Base-by-base conservation (phyloP, 2,888 invertebrate species). In the Geotrupes spiniger region DNA sequence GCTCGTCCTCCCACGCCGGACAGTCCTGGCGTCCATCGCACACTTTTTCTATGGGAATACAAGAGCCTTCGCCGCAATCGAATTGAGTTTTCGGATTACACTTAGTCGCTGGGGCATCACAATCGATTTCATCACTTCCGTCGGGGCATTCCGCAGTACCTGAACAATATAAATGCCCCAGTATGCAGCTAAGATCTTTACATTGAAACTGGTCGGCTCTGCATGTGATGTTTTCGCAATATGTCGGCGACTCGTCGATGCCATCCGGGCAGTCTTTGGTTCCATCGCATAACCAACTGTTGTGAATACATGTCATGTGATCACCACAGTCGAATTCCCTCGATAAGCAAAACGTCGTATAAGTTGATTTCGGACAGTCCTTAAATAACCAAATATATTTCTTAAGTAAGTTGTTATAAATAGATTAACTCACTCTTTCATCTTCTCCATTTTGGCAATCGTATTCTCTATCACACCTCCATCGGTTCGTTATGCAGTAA, bases 1-100 rank as follows among this genome's bases (percentile, higher is more conserved):
- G 89, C 71, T 95, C 95, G 68, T 96, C 95, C 68, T 91, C 89
- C 74, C 87, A 89, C 65, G 86, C 84, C 12, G 89, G 88, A 68
- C 96, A 96, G 73, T 96, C 92, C 44, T 85, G 87, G 51, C 82
- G 81, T 60, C 84, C 85, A 73, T 96, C 87, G 70, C 96, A 96
- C 2, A 94, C 88, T 64, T 84, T 83, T 1, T 80, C 75, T 17
- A 88, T 70, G 0, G 87, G 80, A 60, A 95, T 92, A 71, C 95
- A 96, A 64, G 85, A 84, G 8, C 87, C 87, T 9, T 82, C 86
- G 9, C 92, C 90, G 68, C 92, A 92, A 70, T 91, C 87, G 69
- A 92, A 93, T 63, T 92, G 83, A 5, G 83, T 89, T 63, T 80
- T 80, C 48, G 81, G 82, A 71, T 92, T 85, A 71, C 93, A 93